Evolutionary conservation across 2,888 invertebrate genomes (phyloP), one percentile per base, ranked within the genome.

Genomic region (Phengaris alcon): DNA sequence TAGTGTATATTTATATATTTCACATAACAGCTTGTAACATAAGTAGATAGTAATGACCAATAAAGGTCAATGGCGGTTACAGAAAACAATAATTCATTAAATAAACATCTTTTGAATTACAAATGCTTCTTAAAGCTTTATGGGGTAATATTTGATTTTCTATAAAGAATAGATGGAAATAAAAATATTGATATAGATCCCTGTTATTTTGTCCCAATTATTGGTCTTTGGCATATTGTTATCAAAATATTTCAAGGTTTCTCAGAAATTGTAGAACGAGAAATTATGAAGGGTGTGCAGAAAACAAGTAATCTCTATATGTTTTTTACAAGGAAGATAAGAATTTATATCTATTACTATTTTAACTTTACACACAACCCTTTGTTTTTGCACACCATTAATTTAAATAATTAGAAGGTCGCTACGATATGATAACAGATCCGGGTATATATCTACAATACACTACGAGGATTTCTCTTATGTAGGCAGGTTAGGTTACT

Each of bases 311-410:
- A 79, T 84, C 80, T 85, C 82, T 84, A 82, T 83, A 82, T 22
- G 22, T 22, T 22, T 84, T 86, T 86, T 88, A 85, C 85, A 84
- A 80, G 83, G 85, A 89, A 88, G 87, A 76, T 87, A 64, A 64
- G 35, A 64, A 88, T 85, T 83, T 88, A 90, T 83, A 88, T 89
- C 90, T 91, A 91, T 88, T 91, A 87, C 88, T 92, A 93, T 90
- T 89, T 91, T 91, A 91, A 91, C 87, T 92, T 93, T 93, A 93
- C 93, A 93, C 93, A 93, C 93, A 93, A 93, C 93, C 93, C 89
- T 93, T 93, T 91, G 90, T 88, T 93, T 64, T 92, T 93, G 93
- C 93, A 93, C 93, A 90, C 92, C 91, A 89, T 91, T 48, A 88
- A 86, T 84, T 84, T 83, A 84, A 86, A 87, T 86, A 82, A 89